Evolutionary conservation across 2,888 invertebrate species (phyloP).

Genomic region (Trichopoda pennipes): DNA sequence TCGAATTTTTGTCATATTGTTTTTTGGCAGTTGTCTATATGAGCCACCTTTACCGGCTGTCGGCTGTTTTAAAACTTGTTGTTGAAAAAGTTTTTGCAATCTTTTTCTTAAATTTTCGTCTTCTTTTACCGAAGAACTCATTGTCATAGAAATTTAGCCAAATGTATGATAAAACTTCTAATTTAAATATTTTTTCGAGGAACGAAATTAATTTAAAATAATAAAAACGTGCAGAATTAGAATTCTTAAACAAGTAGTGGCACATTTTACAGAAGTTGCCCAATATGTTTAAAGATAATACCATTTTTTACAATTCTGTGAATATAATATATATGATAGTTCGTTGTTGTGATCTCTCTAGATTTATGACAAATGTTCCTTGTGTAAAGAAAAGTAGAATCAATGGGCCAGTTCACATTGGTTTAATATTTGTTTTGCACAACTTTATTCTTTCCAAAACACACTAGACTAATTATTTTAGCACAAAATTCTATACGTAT

Average conservation of each 20-base stretch:
- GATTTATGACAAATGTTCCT: too few relatives aligned
- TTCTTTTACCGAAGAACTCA: conserved; percentile 38
- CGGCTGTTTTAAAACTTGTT: conserved; percentile 13
- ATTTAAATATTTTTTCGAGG: background rate
- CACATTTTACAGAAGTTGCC: conserved; percentile 42
- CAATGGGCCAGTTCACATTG: too few relatives aligned
- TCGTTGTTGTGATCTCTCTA: too few relatives aligned
- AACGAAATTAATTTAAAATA: background rate
- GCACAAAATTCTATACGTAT: too few relatives aligned
- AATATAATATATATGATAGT: too few relatives aligned
- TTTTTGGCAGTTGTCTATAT: background rate
- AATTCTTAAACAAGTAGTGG: conserved; percentile 56
- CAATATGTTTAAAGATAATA: background rate
- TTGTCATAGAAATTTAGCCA: background rate
- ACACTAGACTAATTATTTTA: too few relatives aligned
- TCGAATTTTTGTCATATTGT: background rate
- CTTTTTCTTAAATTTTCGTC: conserved; percentile 61
- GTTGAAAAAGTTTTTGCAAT: conserved; percentile 59
- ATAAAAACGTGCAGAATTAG: conserved; percentile 48
- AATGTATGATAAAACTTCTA: background rate
- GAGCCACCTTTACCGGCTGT: background rate
- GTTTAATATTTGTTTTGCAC: too few relatives aligned
- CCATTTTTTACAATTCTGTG: too few relatives aligned
- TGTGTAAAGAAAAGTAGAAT: too few relatives aligned
- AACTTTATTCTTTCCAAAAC: too few relatives aligned